Evolutionary conservation across 2,888 invertebrate genomes (phyloP).

Genomic region (Tubiluchus corallicola): DNA sequence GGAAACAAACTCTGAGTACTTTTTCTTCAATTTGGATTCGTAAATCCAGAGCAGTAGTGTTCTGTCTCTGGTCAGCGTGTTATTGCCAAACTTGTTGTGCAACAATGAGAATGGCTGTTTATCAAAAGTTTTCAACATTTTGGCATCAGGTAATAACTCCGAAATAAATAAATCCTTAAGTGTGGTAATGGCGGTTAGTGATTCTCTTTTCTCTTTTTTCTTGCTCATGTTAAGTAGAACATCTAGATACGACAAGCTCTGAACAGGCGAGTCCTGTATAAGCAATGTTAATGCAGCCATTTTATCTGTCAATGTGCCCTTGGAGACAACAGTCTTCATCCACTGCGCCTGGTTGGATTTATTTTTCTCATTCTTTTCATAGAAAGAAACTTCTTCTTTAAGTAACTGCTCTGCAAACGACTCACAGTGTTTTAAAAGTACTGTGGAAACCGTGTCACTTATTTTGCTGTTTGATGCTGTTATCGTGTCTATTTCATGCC

Average conservation of each 20-base stretch:
- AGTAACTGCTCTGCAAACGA: neutral
- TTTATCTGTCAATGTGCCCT: slow-evolving; percentile 69
- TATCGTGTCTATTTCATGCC: too few species aligned
- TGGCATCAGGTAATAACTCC: slow-evolving; percentile 36
- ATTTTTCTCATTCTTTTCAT: slow-evolving; percentile 10
- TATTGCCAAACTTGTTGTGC: slow-evolving; percentile 25
- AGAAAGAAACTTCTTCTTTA: neutral
- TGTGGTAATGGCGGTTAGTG: slow-evolving; percentile 42
- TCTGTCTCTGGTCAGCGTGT: slow-evolving; percentile 20
- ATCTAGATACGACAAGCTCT: slow-evolving; percentile 47
- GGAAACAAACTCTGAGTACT: slow-evolving; percentile 48
- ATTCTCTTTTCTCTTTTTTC: slow-evolving; percentile 48
- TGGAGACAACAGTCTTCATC: slow-evolving; percentile 55
- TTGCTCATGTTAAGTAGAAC: slow-evolving; percentile 55
- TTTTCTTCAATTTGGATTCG: slow-evolving; percentile 65
- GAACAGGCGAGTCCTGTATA: slow-evolving; percentile 64
- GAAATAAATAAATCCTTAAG: slow-evolving; percentile 54
- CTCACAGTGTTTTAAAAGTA: neutral
- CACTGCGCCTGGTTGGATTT: slow-evolving; percentile 34
- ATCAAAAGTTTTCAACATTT: slow-evolving; percentile 45
- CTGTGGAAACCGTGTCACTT: too few species aligned
- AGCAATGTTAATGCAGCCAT: slow-evolving; percentile 62
- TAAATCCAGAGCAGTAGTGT: slow-evolving; percentile 49
- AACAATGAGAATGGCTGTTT: slow-evolving; percentile 41
- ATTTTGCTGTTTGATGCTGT: too few species aligned